phyloP scores from a whole-genome alignment of 2,888 invertebrate genomes.

The Amiota communis region DNA sequence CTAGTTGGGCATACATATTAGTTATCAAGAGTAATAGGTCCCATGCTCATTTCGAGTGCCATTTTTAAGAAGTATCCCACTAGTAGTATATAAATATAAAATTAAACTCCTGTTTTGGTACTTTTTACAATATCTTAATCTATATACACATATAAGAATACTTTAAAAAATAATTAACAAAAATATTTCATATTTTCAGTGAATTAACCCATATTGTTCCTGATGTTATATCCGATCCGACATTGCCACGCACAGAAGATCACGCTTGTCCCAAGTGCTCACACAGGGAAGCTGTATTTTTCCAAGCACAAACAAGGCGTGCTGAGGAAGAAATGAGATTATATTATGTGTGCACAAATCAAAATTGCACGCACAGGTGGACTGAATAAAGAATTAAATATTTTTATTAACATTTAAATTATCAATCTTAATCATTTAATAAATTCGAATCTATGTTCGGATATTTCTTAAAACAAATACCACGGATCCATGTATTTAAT shows the following conservation, averaged over 20 bases:
- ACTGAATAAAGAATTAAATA: conserved; percentile 80
- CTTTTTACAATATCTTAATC: too few species aligned
- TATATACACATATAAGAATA: background rate
- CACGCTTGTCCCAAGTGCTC: conserved; percentile 98
- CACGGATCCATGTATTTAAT: too few species aligned
- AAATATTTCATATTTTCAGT: conserved; percentile 76
- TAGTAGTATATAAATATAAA: too few species aligned
- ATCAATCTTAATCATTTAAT: too few species aligned
- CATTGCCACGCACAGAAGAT: conserved; percentile 96
- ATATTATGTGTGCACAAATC: conserved; percentile 96
- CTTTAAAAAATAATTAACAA: background rate
- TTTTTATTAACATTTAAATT: too few species aligned
- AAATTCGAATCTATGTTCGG: too few species aligned
- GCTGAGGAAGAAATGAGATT: conserved; percentile 99
- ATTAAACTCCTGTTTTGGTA: too few species aligned
- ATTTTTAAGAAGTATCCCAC: too few species aligned
- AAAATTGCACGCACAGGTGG: conserved; percentile 95
- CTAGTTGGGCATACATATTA: too few species aligned
- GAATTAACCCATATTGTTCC: conserved; percentile 98
- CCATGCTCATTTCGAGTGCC: too few species aligned
- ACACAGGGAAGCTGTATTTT: conserved; percentile 97
- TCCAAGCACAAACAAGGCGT: conserved; percentile 96
- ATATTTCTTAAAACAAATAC: too few species aligned
- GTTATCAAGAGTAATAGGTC: too few species aligned
- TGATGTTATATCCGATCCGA: conserved; percentile 98